A percentile compares a stretch with the other conserved stretches of the same genome.
Conservation (phyloP, 2,113 vertebrate genomes). For the Todiramphus chloris region DNA sequence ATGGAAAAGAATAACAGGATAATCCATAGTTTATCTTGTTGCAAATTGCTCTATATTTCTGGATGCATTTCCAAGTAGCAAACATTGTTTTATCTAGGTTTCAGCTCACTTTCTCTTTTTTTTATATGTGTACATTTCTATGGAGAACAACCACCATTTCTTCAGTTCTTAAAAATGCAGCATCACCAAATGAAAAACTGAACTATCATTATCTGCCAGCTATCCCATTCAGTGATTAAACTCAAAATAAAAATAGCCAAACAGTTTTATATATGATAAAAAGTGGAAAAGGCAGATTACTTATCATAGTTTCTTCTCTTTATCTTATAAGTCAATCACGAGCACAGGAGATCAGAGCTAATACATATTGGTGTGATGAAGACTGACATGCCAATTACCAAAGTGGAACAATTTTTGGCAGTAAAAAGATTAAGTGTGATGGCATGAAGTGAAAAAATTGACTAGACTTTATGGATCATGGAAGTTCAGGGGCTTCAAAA, state of each 20-base stretch:
- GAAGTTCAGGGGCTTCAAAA: not conserved
- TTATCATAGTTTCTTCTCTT: too few relatives aligned
- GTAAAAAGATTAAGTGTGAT: not conserved
- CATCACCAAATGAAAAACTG: not conserved
- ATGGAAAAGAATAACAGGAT: not conserved
- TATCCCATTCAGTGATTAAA: not conserved
- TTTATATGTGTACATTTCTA: not conserved
- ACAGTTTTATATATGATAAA: not conserved
- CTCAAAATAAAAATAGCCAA: slow-evolving; percentile 15
- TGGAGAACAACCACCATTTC: not conserved
- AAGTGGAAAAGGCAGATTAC: not conserved
- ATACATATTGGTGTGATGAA: not conserved
- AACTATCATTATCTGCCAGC: not conserved
- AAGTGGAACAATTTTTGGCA: not conserved
- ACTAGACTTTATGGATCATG: not conserved
- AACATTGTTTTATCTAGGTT: not conserved
- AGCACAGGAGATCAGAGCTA: not conserved
- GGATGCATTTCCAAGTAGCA: not conserved
- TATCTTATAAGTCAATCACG: not conserved
- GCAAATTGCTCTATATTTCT: not conserved
- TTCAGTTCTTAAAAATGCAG: not conserved
- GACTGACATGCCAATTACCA: not conserved
- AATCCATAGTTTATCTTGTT: not conserved
- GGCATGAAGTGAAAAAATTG: slow-evolving; percentile 8
- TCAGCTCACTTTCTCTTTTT: not conserved